Base-by-base conservation (phyloP, 2,797 vertebrate genomes). In the Squalus acanthias region DNA sequence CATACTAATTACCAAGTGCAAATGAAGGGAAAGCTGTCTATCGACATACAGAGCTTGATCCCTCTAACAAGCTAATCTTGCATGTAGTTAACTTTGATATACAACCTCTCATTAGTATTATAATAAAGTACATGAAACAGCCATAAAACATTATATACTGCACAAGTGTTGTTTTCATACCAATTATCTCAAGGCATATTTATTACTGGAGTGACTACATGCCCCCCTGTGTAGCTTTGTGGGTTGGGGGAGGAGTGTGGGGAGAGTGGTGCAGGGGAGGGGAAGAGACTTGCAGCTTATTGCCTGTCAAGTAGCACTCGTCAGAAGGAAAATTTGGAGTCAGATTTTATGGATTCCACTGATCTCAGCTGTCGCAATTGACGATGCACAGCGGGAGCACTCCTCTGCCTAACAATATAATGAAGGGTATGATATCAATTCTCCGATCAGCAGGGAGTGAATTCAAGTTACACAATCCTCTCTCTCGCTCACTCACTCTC, bases 141-240 rank as follows among this genome's bases (percentile, higher is more conserved):
- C 99, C 99, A 99, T 99, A 99, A 99, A 99, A 99, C 99, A 99
- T 99, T 99, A 99, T 99, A 99, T 99, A 99, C 99, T 99, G 99
- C 99, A 99, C 99, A 99, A 99, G 98, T 98, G 99, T 99, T 99
- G 99, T 99, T 99, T 99, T 99, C 98, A 98, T 99, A 98, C 99
- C 99, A 99, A 99, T 99, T 99, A 99, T 99, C 99, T 99, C 98
- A 98, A 98, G 97, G 97, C 98, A 98, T 99, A 99, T 99, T 99
- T 99, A 99, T 98, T 98, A 99, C 98, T 98, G 95, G 97, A 97
- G 98, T 98, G 98, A 98, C 97, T 98, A 98, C 97, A 97, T 98
- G 99, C 99, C 99, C 99, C 99, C 98, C 97, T 98, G 97, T 98
- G 98, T 98, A 98, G 97, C 96, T 96, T 97, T 95, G 97, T 97